These are phyloP conservation scores for Stigmatopora argus DNA, from an alignment of 2,113 vertebrate species.

Conservation along the genomic window DNA sequence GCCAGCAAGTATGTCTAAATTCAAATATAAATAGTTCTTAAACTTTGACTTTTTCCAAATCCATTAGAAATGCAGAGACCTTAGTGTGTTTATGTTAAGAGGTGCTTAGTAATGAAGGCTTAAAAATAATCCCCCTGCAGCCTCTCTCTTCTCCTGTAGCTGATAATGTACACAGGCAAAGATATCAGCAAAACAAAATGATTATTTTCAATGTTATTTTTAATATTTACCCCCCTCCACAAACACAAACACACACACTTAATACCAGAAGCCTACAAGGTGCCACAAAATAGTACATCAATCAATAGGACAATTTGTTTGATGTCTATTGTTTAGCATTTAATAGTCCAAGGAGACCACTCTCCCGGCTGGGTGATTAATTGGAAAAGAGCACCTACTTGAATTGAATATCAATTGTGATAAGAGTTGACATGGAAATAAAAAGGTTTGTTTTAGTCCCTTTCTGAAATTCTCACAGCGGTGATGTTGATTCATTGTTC, in stretches of 20 bases:
- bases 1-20: background rate
- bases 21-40: background rate
- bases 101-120: conserved; percentile 4
- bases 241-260: background rate
- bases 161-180: conserved; percentile 1
- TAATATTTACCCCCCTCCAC: background rate
- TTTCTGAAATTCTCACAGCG: background rate
- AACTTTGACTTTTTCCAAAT: background rate
- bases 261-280: background rate
- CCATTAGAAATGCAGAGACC: background rate
- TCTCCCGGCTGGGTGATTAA: background rate
- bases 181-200: background rate
- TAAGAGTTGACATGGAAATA: background rate
- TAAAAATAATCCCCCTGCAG: conserved; percentile 2
- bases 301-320: background rate
- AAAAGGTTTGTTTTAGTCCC: background rate
- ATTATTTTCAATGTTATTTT: background rate
- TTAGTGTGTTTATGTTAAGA: background rate
- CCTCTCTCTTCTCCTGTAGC: background rate
- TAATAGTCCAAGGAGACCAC: background rate
- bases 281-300: background rate
- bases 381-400: background rate
- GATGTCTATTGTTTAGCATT: conserved; percentile 1
- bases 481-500: background rate
- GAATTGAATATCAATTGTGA: background rate